Evolutionary conservation across 2,888 invertebrate genomes (phyloP).

Genomic region (Athalia circularis): DNA sequence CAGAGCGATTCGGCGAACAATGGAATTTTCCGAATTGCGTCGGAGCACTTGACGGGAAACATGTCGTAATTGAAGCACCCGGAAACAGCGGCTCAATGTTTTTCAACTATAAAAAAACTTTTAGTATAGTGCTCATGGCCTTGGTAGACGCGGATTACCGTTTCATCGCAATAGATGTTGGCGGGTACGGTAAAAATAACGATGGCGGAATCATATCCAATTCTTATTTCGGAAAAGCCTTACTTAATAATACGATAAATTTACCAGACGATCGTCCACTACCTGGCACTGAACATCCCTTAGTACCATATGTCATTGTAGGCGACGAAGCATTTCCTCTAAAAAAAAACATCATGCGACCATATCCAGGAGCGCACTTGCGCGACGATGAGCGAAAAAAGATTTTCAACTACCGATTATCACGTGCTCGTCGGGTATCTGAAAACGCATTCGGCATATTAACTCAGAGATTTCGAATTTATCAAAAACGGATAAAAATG

Average conservation of each 20-base stretch:
- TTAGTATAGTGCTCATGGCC: not conserved
- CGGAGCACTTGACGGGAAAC: not conserved
- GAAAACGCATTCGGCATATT: constrained; percentile 52
- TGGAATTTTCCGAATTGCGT: constrained; percentile 4
- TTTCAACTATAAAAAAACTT: not conserved
- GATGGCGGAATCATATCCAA: not conserved
- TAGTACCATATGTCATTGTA: constrained; percentile 42
- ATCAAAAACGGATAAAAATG: constrained; percentile 44
- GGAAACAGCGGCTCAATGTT: not conserved
- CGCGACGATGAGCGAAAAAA: too few species aligned
- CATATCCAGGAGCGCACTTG: too few species aligned
- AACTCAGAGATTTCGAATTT: constrained; percentile 45
- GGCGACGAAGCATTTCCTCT: constrained; percentile 50
- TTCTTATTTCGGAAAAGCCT: not conserved
- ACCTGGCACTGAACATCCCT: not conserved
- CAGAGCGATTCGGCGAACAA: not conserved
- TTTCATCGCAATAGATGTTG: not conserved
- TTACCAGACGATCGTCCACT: not conserved
- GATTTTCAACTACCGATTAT: constrained; percentile 48
- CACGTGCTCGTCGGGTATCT: constrained; percentile 16
- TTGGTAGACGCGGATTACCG: constrained; percentile 1
- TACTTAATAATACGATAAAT: not conserved
- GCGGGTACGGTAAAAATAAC: not conserved
- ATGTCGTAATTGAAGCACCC: not conserved
- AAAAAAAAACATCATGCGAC: too few species aligned